phyloP scores from a whole-genome alignment of 2,888 invertebrate genomes.

The Tridacna gigas region DNA sequence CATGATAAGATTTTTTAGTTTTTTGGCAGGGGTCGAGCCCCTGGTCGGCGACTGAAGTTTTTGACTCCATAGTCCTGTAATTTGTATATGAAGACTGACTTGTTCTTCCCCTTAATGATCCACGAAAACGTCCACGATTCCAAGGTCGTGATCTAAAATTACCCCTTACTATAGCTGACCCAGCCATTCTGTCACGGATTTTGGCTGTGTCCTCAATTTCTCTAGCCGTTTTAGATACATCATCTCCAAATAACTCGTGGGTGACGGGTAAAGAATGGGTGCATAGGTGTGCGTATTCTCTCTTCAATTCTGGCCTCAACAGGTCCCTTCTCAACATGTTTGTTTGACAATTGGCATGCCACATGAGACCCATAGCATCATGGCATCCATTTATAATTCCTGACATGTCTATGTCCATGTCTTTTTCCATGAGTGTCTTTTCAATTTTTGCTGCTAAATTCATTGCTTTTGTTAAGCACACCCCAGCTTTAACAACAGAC shows the following conservation, averaged over 20 bases:
- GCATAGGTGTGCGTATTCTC: constrained; percentile 37
- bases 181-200: background rate
- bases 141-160: background rate
- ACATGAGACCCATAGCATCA: constrained; percentile 18
- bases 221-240: constrained; percentile 10
- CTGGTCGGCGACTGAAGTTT: background rate
- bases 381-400: background rate
- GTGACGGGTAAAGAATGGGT: constrained; percentile 20
- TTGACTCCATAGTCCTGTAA: background rate
- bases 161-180: background rate
- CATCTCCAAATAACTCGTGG: constrained; percentile 33
- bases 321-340: constrained; percentile 23
- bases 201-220: constrained; percentile 29
- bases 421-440: background rate
- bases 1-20: background rate
- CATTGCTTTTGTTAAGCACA: background rate
- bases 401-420: background rate
- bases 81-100: background rate
- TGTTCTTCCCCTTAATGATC: background rate
- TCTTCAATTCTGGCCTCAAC: constrained; percentile 26
- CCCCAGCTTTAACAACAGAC: background rate
- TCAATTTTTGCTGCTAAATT: background rate
- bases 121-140: background rate
- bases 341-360: constrained; percentile 4
- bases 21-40: background rate